Evolutionary conservation across 2,888 invertebrate genomes (phyloP).

Genomic region (Conops quadrifasciatus): DNA sequence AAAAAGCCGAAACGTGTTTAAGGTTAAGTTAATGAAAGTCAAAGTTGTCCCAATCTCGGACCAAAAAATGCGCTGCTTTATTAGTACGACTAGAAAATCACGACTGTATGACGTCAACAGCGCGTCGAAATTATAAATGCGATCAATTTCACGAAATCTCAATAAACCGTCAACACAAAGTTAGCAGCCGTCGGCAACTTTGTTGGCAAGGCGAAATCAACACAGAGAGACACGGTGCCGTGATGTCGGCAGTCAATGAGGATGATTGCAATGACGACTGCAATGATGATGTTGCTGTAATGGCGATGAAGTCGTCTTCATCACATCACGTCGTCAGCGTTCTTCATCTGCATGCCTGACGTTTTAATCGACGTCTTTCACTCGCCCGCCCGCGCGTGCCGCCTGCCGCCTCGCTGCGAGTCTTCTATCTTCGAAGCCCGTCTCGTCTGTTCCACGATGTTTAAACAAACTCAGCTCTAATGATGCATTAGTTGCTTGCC

Average conservation of each 20-base stretch:
- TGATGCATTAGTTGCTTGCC: constrained; percentile 61
- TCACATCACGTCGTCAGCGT: constrained; percentile 41
- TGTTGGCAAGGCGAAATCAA: not conserved
- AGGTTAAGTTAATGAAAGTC: constrained; percentile 35
- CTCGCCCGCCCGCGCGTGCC: not conserved
- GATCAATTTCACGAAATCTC: constrained; percentile 48
- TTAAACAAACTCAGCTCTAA: constrained; percentile 48
- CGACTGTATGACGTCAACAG: constrained; percentile 41
- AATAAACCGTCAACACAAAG: not conserved
- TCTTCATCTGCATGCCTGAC: constrained; percentile 37
- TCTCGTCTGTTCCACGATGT: constrained; percentile 21
- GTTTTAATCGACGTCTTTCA: not conserved
- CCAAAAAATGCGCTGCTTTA: constrained; percentile 46
- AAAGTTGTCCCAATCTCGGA: constrained; percentile 34
- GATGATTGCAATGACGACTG: not conserved
- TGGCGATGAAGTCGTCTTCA: constrained; percentile 45
- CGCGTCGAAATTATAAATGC: constrained; percentile 34
- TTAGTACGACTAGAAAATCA: constrained; percentile 46
- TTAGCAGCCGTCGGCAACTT: not conserved
- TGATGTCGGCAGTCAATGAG: constrained; percentile 8
- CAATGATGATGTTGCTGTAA: constrained; percentile 22
- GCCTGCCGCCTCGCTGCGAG: not conserved
- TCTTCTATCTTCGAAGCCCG: constrained; percentile 20
- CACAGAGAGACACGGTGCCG: not conserved
- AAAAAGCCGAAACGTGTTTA: not conserved